Evolutionary conservation across 2,888 invertebrate species (phyloP), one percentile per base, ranked within the genome.

Genomic region (Oxycera nigricornis): DNA sequence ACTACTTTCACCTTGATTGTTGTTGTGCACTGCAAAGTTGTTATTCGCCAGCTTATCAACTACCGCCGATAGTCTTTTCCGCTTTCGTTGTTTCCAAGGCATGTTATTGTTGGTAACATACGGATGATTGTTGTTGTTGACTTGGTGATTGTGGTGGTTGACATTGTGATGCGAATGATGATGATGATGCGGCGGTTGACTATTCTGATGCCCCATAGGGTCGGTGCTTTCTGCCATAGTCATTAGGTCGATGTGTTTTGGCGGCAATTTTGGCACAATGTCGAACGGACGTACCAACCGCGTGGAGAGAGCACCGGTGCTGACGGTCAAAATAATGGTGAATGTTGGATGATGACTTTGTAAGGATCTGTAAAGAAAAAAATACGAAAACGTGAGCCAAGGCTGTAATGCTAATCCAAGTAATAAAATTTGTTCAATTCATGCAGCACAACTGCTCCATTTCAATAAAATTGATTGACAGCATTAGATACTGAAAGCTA

Each of bases 21-120:
- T 80, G 52, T 78, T 80, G 30, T 80, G 81, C 2, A 78, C 78
- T 17, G 77, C 76, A 31, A 86, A 81, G 80, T 87, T 88, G 80
- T 88, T 87, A 79, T 87, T 86, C 72, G 87, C 86, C 72, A 94
- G 88, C 80, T 92, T 93, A 82, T 94, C 94, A 76, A 95, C 87
- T 24, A 95, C 92, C 76, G 91, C 92, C 73, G 92, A 93, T 20
- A 95, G 88, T 50, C 94, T 88, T 82, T 93, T 91, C 77, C 93
- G 89, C 83, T 94, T 95, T 78, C 91, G 88, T 79, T 91, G 90
- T 82, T 92, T 91, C 84, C 87, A 82, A 79, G 89, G 87, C 85
- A 89, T 88, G 80, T 90, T 90, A 77, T 90, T 88, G 79, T 90
- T 90, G 77, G 88, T 87, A 76, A 88, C 88, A 77, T 88, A 87